Conservation (phyloP, 2,113 vertebrate species). For the Mastomys natalensis region DNA sequence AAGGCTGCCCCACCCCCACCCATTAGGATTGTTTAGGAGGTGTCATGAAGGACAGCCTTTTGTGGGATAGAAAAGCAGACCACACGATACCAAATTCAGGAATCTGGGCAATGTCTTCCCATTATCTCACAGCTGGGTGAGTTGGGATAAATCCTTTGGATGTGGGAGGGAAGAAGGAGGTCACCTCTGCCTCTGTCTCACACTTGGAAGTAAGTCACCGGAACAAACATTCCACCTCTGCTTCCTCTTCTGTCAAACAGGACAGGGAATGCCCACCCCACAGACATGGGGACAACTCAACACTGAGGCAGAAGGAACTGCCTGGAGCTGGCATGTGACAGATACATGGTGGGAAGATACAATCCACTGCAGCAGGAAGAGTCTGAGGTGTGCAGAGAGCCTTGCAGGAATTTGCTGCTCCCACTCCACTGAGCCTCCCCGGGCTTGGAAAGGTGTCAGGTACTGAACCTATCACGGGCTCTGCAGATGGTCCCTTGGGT, state of each 20-base stretch:
- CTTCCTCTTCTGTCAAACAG: not conserved
- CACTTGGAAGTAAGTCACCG: not conserved
- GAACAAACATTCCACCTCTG: not conserved
- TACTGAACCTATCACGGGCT: accelerated
- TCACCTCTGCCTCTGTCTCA: not conserved
- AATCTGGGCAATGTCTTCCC: accelerated
- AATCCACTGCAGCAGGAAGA: accelerated
- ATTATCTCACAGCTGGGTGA: not conserved
- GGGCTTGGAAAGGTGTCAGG: too few relatives aligned
- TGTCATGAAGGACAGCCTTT: accelerated
- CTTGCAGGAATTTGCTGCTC: accelerated
- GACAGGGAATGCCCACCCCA: too few relatives aligned
- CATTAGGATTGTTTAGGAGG: accelerated
- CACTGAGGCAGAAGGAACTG: too few relatives aligned
- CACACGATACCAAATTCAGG: accelerated
- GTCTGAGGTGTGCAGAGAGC: accelerated
- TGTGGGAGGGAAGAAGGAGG: not conserved
- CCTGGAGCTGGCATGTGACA: not conserved
- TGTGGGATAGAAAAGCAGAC: accelerated
- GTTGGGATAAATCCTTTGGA: accelerated
- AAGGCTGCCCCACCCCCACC: not conserved
- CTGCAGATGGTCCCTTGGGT: accelerated
- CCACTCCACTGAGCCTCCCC: accelerated
- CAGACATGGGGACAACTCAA: not conserved
- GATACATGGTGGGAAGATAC: accelerated